Percentiles rank a stretch among this genome's conserved stretches.
These are phyloP conservation scores for Neostethus bicornis DNA, from an alignment of 2,797 vertebrate genomes.

Conservation along the genomic window DNA sequence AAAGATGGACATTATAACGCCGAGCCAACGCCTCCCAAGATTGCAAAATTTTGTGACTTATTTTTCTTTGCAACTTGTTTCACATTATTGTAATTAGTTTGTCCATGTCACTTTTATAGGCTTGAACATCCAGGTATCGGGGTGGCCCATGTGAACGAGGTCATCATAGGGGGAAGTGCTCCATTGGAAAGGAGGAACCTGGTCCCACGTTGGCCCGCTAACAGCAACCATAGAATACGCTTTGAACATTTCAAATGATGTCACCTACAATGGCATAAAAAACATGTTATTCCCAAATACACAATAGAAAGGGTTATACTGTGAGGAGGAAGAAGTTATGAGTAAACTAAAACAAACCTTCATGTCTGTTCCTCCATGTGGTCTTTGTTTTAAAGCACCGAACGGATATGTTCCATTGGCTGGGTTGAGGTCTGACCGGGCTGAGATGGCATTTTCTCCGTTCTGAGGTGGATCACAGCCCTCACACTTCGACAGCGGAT, in stretches of 20 bases:
- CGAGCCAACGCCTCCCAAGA: no score
- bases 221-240: slow-evolving; percentile 82
- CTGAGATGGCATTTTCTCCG: slow-evolving; percentile 89
- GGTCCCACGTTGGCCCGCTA: slow-evolving; percentile 90
- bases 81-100: slow-evolving; percentile 66
- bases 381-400: slow-evolving; percentile 86
- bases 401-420: slow-evolving; percentile 93
- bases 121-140: slow-evolving; percentile 89
- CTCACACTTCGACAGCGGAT: slow-evolving; percentile 86
- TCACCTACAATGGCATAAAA: slow-evolving; percentile 78
- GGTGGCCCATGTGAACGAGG: slow-evolving; percentile 90
- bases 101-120: slow-evolving; percentile 85
- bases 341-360: slow-evolving; percentile 77
- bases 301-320: not conserved
- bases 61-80: not conserved
- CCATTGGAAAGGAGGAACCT: slow-evolving; percentile 92
- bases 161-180: slow-evolving; percentile 85
- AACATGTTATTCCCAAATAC: slow-evolving; percentile 1
- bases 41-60: slow-evolving; percentile 1
- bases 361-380: slow-evolving; percentile 92
- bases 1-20: no score
- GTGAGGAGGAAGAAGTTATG: not conserved
- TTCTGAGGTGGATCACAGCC: slow-evolving; percentile 84
- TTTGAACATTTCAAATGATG: slow-evolving; percentile 81
- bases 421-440: slow-evolving; percentile 92